Base-by-base conservation (phyloP, 2,113 vertebrate species). In the Mola mola region DNA sequence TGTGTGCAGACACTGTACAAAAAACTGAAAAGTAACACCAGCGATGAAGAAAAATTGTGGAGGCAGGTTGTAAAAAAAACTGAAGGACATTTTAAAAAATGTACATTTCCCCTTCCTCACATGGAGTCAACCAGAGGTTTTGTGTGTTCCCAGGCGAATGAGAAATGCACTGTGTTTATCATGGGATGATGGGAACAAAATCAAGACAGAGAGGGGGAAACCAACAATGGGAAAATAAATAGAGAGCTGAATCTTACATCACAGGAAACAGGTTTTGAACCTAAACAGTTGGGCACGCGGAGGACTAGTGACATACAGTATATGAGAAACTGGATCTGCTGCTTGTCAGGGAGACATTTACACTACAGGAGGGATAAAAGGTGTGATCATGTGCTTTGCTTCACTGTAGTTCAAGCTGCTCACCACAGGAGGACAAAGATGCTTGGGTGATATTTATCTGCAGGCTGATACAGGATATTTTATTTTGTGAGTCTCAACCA, bases 201-300 rank as follows among this genome's bases (percentile, higher is more conserved):
- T 76, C 75, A 73, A 72, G 80, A 77, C 68, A 28, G 72, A 78
- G 66, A 66, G 61, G 78, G 80, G 78, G 80, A 80, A 84, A 72
- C 56, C 50, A 73, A 79, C 53, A 88, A 82, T 81, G 73, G 63
- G 66, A 90, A 89, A 90, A 82, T 82, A 89, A 91, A 91, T 86
- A 87, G 21, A 78, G 52, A 72, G 66, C 65, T 76, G 53, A 87
- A 80, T 84, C 58, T 80, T 80, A 87, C 49, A 75, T 59, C 60
- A 83, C 78, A 89, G 83, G 81, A 88, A 90, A 78, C 78, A 79
- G 66, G 72, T 89, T 88, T 77, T 78, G 62, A 88, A 86, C 61
- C 61, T 75, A 83, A 87, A 88, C 78, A 84, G 64, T 66, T 80
- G 41, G 72, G 62, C 76, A 78, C 36, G 29, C 38, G 57, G 65